phyloP scores from a whole-genome alignment of 2,797 vertebrate genomes.

The Ctenochaetus hawaiiensis region DNA sequence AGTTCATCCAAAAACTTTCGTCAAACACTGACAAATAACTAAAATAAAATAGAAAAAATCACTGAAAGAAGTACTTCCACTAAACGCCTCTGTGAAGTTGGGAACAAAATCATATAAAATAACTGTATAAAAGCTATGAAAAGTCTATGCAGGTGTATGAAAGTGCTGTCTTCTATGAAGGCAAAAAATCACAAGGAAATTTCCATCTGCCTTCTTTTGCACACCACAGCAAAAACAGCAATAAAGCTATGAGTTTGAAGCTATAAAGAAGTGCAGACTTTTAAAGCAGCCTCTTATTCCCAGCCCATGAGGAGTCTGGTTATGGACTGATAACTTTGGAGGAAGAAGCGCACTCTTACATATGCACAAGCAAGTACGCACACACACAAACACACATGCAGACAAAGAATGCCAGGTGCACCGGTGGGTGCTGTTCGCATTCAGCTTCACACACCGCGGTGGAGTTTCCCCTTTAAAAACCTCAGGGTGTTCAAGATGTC shows the following conservation, averaged over 20 bases:
- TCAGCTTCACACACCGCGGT: constrained; percentile 33
- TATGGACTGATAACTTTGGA: constrained; percentile 70
- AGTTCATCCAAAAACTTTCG: constrained; percentile 43
- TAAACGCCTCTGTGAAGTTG: constrained; percentile 29
- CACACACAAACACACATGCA: constrained; percentile 12
- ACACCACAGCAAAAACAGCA: constrained; percentile 66
- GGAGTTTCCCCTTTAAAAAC: constrained; percentile 56
- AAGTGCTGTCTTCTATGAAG: constrained; percentile 51
- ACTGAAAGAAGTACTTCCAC: constrained; percentile 21
- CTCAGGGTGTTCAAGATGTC: constrained; percentile 57
- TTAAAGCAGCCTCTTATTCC: constrained; percentile 69
- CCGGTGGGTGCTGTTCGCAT: constrained; percentile 41
- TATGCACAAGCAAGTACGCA: not conserved
- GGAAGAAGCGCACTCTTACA: constrained; percentile 21
- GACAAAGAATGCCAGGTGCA: constrained; percentile 36
- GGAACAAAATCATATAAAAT: constrained; percentile 60
- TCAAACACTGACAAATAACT: constrained; percentile 17
- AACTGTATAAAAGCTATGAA: constrained; percentile 49
- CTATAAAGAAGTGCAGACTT: constrained; percentile 69
- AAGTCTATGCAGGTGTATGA: constrained; percentile 37
- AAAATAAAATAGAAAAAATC: constrained; percentile 5
- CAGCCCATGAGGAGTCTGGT: constrained; percentile 65
- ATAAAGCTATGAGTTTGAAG: constrained; percentile 70
- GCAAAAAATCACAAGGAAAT: constrained; percentile 57
- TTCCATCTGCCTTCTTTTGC: constrained; percentile 59